These are phyloP conservation scores for Gymnorhina tibicen DNA, from an alignment of 2,113 vertebrate genomes.

Conservation along the genomic window DNA sequence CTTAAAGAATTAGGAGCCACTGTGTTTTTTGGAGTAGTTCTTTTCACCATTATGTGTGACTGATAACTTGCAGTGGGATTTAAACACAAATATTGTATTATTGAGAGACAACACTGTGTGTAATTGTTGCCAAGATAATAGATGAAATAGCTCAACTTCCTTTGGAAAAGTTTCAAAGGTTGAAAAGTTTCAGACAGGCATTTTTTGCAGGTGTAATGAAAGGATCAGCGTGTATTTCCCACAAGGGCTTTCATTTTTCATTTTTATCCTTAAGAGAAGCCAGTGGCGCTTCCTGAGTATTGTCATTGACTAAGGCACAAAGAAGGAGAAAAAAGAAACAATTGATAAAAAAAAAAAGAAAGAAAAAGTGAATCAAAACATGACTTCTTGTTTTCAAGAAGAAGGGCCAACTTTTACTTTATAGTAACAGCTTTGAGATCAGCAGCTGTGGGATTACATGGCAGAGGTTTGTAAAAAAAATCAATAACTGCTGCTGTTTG, in stretches of 20 bases:
- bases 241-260: slow-evolving; percentile 64
- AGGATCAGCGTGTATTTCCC: slow-evolving; percentile 65
- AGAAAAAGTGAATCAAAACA: slow-evolving; percentile 70
- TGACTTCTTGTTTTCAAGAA: slow-evolving; percentile 76
- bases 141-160: slow-evolving; percentile 57
- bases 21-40: slow-evolving; percentile 37
- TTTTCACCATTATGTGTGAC: slow-evolving; percentile 7
- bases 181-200: slow-evolving; percentile 62
- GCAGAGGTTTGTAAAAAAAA: slow-evolving; percentile 81
- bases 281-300: slow-evolving; percentile 56
- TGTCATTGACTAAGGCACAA: slow-evolving; percentile 65
- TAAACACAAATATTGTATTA: slow-evolving; percentile 34
- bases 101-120: background rate
- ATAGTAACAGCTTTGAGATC: slow-evolving; percentile 82
- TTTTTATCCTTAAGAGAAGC: slow-evolving; percentile 68
- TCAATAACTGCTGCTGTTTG: slow-evolving; percentile 86
- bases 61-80: slow-evolving; percentile 35
- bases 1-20: slow-evolving; percentile 34
- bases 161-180: slow-evolving; percentile 67
- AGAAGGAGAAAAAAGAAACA: slow-evolving; percentile 60
- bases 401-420: slow-evolving; percentile 80
- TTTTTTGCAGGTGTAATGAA: slow-evolving; percentile 66
- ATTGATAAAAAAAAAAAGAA: slow-evolving; percentile 56
- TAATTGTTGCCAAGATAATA: slow-evolving; percentile 59
- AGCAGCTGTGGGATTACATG: slow-evolving; percentile 77